A percentile compares a stretch with the other conserved stretches of the same genome.
These are phyloP conservation scores for Heliconius ismenius DNA, from an alignment of 2,888 invertebrate genomes.

Conservation along the genomic window DNA sequence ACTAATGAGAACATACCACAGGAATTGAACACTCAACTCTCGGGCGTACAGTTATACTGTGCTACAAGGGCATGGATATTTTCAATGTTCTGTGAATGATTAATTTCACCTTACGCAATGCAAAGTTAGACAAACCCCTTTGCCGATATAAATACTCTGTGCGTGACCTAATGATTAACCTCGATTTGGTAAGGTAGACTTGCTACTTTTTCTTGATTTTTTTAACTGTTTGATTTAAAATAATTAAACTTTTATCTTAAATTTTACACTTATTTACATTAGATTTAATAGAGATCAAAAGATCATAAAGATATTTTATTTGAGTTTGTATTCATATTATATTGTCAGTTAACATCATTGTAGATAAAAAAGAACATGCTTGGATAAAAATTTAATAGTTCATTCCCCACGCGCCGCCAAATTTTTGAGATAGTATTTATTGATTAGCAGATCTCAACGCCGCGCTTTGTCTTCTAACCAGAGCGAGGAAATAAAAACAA, in stretches of 20 bases:
- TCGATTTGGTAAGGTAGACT: slow-evolving; percentile 30
- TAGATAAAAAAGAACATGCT: too few relatives aligned
- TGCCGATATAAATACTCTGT: slow-evolving; percentile 20
- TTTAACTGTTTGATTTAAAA: not conserved
- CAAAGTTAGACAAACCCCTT: slow-evolving; percentile 1
- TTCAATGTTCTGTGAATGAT: not conserved
- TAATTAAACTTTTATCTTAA: too few relatives aligned
- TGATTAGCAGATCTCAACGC: not conserved
- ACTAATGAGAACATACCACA: too few relatives aligned
- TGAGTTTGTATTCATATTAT: too few relatives aligned
- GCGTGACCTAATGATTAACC: slow-evolving; percentile 42
- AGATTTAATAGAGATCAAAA: too few relatives aligned
- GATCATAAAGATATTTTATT: too few relatives aligned
- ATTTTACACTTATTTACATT: too few relatives aligned
- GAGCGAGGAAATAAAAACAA: not conserved
- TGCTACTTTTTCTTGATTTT: not conserved
- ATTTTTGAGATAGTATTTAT: not conserved
- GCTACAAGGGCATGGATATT: not conserved
- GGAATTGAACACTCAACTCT: too few relatives aligned
- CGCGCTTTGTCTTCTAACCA: not conserved
- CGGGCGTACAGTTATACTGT: not conserved
- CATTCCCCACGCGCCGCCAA: not conserved
- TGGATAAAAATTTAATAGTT: not conserved
- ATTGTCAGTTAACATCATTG: too few relatives aligned
- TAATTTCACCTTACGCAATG: slow-evolving; percentile 10